These are phyloP conservation scores for Aphaenogaster floridana DNA, from an alignment of 1,140 invertebrate genomes.

Conservation along the genomic window DNA sequence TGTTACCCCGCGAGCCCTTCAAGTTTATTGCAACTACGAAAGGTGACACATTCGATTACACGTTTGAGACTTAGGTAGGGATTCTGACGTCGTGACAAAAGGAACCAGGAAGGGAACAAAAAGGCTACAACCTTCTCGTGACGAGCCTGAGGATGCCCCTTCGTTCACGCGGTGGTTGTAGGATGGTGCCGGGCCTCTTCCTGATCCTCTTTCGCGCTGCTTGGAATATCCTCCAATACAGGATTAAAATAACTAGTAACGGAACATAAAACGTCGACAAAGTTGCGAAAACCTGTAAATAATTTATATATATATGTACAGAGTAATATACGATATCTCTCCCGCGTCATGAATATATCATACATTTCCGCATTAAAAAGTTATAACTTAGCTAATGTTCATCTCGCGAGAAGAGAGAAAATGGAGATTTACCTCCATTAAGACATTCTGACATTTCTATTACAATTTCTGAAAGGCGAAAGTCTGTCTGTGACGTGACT, in stretches of 20 bases:
- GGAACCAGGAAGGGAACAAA: background rate
- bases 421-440: background rate
- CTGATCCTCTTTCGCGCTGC: slow-evolving; percentile 94
- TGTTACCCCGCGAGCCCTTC: background rate
- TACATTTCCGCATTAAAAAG: background rate
- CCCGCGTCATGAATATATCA: background rate
- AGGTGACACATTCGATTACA: slow-evolving; percentile 37
- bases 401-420: background rate
- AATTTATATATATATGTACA: slow-evolving; percentile 27
- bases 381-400: background rate
- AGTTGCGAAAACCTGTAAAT: slow-evolving; percentile 93
- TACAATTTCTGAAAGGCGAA: background rate
- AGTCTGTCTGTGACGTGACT: background rate
- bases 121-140: slow-evolving; percentile 77
- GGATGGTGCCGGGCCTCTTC: slow-evolving; percentile 87
- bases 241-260: slow-evolving; percentile 94
- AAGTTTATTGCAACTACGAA: slow-evolving; percentile 42
- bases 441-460: background rate
- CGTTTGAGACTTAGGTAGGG: background rate
- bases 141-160: slow-evolving; percentile 84
- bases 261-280: slow-evolving; percentile 97
- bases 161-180: slow-evolving; percentile 83
- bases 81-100: background rate
- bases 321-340: background rate
- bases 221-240: slow-evolving; percentile 97